A percentile compares a stretch with the other conserved stretches of the same genome.
These are phyloP conservation scores for Nomada goodeniana DNA, from an alignment of 2,888 invertebrate species.

Conservation along the genomic window DNA sequence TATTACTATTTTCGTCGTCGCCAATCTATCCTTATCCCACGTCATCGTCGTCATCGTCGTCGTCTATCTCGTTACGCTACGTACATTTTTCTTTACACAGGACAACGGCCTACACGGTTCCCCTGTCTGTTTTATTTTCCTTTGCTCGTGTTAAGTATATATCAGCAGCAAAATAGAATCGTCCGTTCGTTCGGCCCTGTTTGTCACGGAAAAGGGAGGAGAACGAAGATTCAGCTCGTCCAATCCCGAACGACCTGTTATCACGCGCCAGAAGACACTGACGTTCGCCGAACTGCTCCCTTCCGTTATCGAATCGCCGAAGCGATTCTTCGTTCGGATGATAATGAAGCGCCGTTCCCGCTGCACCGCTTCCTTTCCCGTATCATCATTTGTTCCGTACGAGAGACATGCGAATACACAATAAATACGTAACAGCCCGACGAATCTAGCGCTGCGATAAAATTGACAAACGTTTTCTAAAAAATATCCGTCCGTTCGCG, in stretches of 20 bases:
- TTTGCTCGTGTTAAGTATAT: slow-evolving; percentile 52
- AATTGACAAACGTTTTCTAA: not conserved
- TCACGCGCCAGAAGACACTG: slow-evolving; percentile 21
- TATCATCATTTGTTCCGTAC: not conserved
- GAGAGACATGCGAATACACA: no score
- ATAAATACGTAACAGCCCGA: not conserved
- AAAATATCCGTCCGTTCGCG: not conserved
- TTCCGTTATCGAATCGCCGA: not conserved
- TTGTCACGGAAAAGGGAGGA: slow-evolving; percentile 14
- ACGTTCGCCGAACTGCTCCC: not conserved
- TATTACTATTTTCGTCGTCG: slow-evolving; percentile 62
- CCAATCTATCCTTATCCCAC: slow-evolving; percentile 24
- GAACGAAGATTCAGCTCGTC: slow-evolving; percentile 30
- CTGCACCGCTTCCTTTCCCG: not conserved
- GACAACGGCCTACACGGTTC: slow-evolving; percentile 58
- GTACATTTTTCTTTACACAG: slow-evolving; percentile 64
- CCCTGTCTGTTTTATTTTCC: slow-evolving; percentile 45
- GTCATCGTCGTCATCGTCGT: slow-evolving; percentile 46
- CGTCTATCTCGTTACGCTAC: slow-evolving; percentile 42
- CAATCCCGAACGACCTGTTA: slow-evolving; percentile 12
- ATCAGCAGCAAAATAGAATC: slow-evolving; percentile 35
- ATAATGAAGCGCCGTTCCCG: not conserved
- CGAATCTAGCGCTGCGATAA: not conserved
- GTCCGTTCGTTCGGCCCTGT: slow-evolving; percentile 16
- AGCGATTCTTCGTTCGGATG: not conserved